phyloP scores from a whole-genome alignment of 2,888 invertebrate species.

The Hypselothyrea guttata region DNA sequence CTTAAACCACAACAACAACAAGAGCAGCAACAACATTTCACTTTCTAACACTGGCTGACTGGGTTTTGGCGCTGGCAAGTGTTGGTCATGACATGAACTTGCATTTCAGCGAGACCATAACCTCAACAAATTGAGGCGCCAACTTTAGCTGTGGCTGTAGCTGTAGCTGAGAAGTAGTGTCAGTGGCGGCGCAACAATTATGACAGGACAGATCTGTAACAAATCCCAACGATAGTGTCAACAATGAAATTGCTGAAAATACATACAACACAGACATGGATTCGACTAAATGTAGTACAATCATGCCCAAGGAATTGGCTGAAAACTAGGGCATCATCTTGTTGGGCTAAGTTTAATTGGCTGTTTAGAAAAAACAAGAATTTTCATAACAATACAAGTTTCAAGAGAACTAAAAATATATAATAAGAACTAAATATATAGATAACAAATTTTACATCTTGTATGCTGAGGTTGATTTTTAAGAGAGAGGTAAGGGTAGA shows the following conservation, averaged over 20 bases:
- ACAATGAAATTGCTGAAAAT: constrained; percentile 75
- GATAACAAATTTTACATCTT: too few species aligned
- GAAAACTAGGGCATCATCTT: too few species aligned
- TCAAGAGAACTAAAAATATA: too few species aligned
- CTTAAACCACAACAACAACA: too few species aligned
- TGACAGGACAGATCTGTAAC: constrained; percentile 69
- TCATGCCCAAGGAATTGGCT: constrained; percentile 20
- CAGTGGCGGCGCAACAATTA: constrained; percentile 62
- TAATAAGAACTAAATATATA: too few species aligned
- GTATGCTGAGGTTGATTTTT: too few species aligned
- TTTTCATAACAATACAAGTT: too few species aligned
- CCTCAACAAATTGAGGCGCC: constrained; percentile 26
- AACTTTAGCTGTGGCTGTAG: background rate
- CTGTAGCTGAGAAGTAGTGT: too few species aligned
- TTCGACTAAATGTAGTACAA: constrained; percentile 5
- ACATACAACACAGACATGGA: constrained; percentile 5
- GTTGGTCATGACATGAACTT: constrained; percentile 47
- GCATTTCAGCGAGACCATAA: constrained; percentile 47
- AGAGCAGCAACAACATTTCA: constrained; percentile 33
- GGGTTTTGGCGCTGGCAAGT: constrained; percentile 17
- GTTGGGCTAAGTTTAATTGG: too few species aligned
- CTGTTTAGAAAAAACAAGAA: too few species aligned
- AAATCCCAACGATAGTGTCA: constrained; percentile 63
- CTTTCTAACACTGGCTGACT: constrained; percentile 42
- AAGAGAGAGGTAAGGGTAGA: too few species aligned